phyloP scores from a whole-genome alignment of 2,888 invertebrate genomes.

The Elmis aenea region DNA sequence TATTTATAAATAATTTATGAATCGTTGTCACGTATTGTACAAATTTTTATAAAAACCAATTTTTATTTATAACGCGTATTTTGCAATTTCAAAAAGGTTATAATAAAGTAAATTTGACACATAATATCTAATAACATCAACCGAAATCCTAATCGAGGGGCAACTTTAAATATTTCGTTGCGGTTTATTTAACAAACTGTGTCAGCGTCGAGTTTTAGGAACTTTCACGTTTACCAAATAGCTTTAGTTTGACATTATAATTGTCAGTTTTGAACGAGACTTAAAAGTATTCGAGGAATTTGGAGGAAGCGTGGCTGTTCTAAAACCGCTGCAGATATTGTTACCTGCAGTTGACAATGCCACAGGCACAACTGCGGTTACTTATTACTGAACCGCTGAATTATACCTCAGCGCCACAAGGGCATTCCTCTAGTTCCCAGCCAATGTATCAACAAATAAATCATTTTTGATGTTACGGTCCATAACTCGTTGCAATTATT shows the following conservation, averaged over 20 bases:
- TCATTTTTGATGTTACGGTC: conserved; percentile 18
- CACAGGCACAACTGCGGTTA: conserved; percentile 14
- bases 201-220: too few species aligned
- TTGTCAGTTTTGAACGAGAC: conserved; percentile 10
- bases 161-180: too few species aligned
- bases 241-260: conserved; percentile 9
- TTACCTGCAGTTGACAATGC: conserved; percentile 22
- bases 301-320: conserved; percentile 11
- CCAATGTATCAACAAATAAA: conserved; percentile 20
- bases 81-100: too few species aligned
- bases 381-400: conserved; percentile 24
- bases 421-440: conserved; percentile 25
- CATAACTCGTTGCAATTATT: conserved; percentile 20
- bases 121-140: too few species aligned
- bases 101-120: too few species aligned
- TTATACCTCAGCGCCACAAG: conserved; percentile 25
- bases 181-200: too few species aligned
- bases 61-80: too few species aligned
- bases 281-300: conserved; percentile 12
- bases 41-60: too few species aligned
- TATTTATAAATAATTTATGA: too few species aligned
- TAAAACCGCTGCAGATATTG: conserved; percentile 13
- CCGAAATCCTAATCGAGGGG: too few species aligned
- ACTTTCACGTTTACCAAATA: conserved; percentile 6
- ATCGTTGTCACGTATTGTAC: too few species aligned